Evolutionary conservation across 2,797 vertebrate genomes (phyloP).

Genomic region (Enteromius trimaculatus): DNA sequence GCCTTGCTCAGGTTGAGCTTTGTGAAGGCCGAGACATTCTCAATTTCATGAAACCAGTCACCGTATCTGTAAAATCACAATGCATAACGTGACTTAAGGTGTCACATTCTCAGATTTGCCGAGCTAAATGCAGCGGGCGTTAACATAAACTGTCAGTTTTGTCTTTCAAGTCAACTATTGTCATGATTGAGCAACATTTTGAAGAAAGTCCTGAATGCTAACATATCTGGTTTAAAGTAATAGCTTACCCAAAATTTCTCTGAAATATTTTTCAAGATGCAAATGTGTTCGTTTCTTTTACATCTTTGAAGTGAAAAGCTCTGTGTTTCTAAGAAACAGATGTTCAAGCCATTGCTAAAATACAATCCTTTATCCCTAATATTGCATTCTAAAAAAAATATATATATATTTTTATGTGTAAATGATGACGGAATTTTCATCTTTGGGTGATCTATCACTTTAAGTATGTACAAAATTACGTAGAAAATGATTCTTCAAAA

Average conservation of each 20-base stretch:
- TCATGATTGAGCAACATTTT: neutral
- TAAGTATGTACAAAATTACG: neutral
- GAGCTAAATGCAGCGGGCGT: neutral
- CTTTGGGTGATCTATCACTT: neutral
- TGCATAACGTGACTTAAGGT: neutral
- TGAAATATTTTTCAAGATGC: neutral
- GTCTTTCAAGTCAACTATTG: conserved; percentile 39
- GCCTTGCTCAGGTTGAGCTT: neutral
- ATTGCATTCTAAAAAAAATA: neutral
- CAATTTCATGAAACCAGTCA: neutral
- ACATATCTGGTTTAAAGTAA: neutral
- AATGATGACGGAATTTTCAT: neutral
- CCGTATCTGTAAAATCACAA: neutral
- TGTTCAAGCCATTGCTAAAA: neutral
- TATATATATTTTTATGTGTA: neutral
- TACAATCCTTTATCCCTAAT: neutral
- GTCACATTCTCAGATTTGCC: neutral
- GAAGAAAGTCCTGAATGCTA: neutral
- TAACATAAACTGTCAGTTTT: neutral
- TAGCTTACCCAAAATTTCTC: neutral
- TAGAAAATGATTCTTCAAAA: conserved; percentile 11
- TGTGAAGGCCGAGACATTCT: neutral
- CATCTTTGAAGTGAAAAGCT: neutral
- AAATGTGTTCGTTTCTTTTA: neutral
- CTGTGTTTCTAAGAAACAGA: neutral